phyloP scores from a whole-genome alignment of 1,140 invertebrate genomes.

The Drosophila arawakana region DNA sequence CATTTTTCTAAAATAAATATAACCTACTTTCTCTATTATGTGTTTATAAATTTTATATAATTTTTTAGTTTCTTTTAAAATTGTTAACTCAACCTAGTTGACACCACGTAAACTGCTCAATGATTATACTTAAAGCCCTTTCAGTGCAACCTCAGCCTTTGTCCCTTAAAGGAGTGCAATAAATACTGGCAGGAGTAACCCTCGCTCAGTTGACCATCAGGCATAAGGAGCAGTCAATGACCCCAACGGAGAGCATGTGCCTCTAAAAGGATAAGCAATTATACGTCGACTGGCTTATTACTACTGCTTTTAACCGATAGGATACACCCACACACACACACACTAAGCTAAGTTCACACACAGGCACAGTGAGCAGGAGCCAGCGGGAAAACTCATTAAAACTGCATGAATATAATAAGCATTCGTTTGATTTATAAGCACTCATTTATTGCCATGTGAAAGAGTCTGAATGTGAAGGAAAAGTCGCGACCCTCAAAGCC shows the following conservation, averaged over 20 bases:
- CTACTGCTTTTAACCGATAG: constrained; percentile 9
- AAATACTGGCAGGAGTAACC: constrained; percentile 2
- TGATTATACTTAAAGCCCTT: constrained; percentile 13
- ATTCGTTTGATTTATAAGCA: constrained; percentile 80
- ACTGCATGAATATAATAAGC: constrained; percentile 80
- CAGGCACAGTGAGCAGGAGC: background rate
- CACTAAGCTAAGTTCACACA: constrained; percentile 15
- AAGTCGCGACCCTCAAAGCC: constrained; percentile 27
- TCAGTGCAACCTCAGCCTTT: background rate
- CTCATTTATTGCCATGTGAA: constrained; percentile 60
- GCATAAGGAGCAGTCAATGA: constrained; percentile 53
- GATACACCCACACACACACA: constrained; percentile 24
- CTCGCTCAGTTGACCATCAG: constrained; percentile 8
- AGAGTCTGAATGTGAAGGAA: constrained; percentile 9
- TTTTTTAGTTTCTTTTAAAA: background rate
- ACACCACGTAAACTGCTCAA: background rate
- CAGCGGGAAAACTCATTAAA: constrained; percentile 73
- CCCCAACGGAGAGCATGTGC: constrained; percentile 44
- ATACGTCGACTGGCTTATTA: constrained; percentile 66
- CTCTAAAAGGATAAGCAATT: constrained; percentile 72
- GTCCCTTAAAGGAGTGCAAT: background rate
- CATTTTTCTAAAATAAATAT: no score
- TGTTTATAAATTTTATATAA: background rate
- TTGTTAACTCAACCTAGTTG: background rate
- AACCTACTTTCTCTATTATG: no score